Evolutionary conservation across 2,113 vertebrate genomes (phyloP).

Genomic region (Pandion haliaetus): DNA sequence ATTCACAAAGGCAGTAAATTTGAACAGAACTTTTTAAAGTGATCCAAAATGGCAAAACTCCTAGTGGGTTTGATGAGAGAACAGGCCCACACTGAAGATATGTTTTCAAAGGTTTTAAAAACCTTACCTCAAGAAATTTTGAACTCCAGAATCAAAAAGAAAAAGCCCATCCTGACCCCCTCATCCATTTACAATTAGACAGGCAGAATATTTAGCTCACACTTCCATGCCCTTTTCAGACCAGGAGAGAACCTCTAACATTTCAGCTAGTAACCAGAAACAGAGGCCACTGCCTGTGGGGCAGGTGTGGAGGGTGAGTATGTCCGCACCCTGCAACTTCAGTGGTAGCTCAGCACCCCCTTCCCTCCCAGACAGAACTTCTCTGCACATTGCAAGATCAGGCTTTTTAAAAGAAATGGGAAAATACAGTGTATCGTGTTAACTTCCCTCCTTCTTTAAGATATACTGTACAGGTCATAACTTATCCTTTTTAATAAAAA

Average conservation of each 20-base stretch:
- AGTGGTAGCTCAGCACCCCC: neutral
- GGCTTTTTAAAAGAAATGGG: neutral
- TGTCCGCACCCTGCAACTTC: neutral
- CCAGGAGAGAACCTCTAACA: neutral
- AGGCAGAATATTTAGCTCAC: neutral
- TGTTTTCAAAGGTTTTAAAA: neutral
- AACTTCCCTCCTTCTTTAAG: slow-evolving; percentile 38
- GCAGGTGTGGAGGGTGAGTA: neutral
- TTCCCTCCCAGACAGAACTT: neutral
- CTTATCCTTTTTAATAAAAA: slow-evolving; percentile 72
- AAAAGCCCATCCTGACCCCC: neutral
- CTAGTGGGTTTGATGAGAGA: neutral
- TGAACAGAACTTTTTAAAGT: neutral
- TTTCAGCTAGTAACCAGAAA: neutral
- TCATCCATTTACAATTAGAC: neutral
- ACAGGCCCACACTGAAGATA: neutral
- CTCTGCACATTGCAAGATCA: neutral
- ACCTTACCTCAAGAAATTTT: neutral
- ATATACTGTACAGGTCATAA: slow-evolving; percentile 60
- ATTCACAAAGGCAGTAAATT: neutral
- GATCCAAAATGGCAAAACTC: neutral
- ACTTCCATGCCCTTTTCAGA: neutral
- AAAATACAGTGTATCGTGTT: neutral
- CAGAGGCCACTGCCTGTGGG: neutral
- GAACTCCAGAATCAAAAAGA: neutral